Base-by-base conservation (phyloP, 2,797 vertebrate species). In the Alcedo quadribrachys region DNA sequence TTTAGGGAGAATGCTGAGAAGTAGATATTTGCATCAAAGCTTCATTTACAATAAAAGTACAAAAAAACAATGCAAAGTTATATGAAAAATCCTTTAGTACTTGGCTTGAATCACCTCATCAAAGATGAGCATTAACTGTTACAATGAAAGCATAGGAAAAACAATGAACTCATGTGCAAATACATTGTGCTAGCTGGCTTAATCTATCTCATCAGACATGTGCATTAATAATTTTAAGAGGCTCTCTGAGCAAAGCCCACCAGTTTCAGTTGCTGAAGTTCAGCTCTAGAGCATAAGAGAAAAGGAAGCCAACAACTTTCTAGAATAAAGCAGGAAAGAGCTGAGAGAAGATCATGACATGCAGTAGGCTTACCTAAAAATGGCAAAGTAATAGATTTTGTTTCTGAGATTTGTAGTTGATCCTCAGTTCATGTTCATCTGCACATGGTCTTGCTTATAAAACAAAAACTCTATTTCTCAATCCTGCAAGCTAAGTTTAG, bases 381-480 rank as follows among this genome's bases (percentile, higher is more conserved):
- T 22, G 40, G 61, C 8, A 43, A 83, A 84, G 66, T 51, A 91
- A 85, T 77, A 86, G 35, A 92, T 82, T 71, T 77, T 65, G 65
- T 88, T 81, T 91, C 33, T 70, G 60, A 76, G 55, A 83, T 89
- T 80, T 86, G 77, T 42, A 60, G 53, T 53, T 1, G 5, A 86
- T 88, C 75, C 80, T 89, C 76, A 53, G 32, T 63, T 94, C 46
- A 73, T 87, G 32, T 63, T 94, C 46, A 73, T 87, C 40, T 66
- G 80, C 32, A 69, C 51, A 40, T 2, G 0, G 57, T 65, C 48
- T 90, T 86, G 83, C 45, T 65, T 58, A 71, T 65, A 79, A 79
- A 86, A 87, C 24, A 79, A 90, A 90, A 94, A 86, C 89, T 61
- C 85, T 54, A 45, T 62, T 86, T 91, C 61, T 84, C 91, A 92